Conservation (phyloP, 2,113 vertebrate species). For the Rhynchomys soricoides region DNA sequence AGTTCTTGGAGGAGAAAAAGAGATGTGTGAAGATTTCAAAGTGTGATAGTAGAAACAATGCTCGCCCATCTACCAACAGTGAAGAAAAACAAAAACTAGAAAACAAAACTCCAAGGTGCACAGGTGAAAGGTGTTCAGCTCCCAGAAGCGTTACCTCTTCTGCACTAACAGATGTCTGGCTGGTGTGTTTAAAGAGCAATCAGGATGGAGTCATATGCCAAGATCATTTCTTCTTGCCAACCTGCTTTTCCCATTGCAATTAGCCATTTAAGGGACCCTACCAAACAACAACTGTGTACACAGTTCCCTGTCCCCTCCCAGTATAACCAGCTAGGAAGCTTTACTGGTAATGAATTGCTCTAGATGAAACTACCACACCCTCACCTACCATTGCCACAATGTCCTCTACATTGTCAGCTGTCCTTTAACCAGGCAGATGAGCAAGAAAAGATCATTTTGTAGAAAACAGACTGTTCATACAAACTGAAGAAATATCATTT, state of each 20-base stretch:
- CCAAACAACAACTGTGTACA: slow-evolving; percentile 3
- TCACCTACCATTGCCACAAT: not conserved
- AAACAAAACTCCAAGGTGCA: not conserved
- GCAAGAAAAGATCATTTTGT: not conserved
- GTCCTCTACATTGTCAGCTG: not conserved
- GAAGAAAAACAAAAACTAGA: not conserved
- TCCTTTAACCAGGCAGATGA: not conserved
- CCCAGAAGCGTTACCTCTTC: not conserved
- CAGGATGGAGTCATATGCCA: slow-evolving; percentile 48
- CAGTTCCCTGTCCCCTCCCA: slow-evolving; percentile 42
- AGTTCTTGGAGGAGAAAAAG: not conserved
- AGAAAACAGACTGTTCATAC: not conserved
- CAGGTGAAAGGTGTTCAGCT: not conserved
- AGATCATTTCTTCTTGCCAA: slow-evolving; percentile 54
- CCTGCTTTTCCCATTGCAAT: slow-evolving; percentile 60
- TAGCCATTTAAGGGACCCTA: slow-evolving; percentile 54
- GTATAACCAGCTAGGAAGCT: slow-evolving; percentile 47
- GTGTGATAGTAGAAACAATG: not conserved
- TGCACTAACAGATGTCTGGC: not conserved
- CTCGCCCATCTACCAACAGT: not conserved
- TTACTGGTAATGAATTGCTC: slow-evolving; percentile 44
- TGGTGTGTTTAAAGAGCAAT: not conserved
- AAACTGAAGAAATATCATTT: not conserved
- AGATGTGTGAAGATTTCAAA: not conserved
- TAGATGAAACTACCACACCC: not conserved